Conservation (phyloP, 2,888 invertebrate species). For the Tethea ocularis region DNA sequence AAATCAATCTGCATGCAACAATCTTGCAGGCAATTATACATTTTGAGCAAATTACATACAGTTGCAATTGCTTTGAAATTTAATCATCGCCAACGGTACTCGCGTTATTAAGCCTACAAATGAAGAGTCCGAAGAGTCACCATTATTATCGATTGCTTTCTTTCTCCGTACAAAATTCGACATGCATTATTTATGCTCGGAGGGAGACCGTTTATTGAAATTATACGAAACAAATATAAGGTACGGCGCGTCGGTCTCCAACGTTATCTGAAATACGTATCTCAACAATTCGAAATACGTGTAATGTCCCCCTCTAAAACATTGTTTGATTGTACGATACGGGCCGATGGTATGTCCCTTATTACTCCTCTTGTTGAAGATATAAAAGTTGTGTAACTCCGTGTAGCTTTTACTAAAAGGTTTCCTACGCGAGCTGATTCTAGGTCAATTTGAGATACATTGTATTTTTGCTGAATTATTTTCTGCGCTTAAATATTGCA, state of each 20-base stretch:
- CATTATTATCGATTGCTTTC: slow-evolving; percentile 67
- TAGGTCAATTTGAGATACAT: slow-evolving; percentile 11
- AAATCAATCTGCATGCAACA: slow-evolving; percentile 26
- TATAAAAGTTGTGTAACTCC: slow-evolving; percentile 10
- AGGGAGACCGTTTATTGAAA: slow-evolving; percentile 76
- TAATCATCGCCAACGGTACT: background rate
- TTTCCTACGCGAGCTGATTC: slow-evolving; percentile 9
- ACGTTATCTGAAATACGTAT: slow-evolving; percentile 22
- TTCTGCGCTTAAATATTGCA: background rate
- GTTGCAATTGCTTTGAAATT: background rate
- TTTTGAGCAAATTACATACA: background rate
- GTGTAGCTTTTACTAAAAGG: slow-evolving; percentile 10
- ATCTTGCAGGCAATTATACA: slow-evolving; percentile 5
- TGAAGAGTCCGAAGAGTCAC: slow-evolving; percentile 20
- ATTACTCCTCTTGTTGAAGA: slow-evolving; percentile 14
- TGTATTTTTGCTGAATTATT: background rate
- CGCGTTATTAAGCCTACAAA: slow-evolving; percentile 6
- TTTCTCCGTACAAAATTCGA: slow-evolving; percentile 65
- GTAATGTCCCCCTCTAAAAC: slow-evolving; percentile 41
- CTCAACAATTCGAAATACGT: slow-evolving; percentile 10
- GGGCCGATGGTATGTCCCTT: slow-evolving; percentile 36
- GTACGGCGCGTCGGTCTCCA: slow-evolving; percentile 29
- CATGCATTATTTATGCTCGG: slow-evolving; percentile 78
- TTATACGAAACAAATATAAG: slow-evolving; percentile 67
- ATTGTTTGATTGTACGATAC: slow-evolving; percentile 45